A percentile compares a stretch with the other conserved stretches of the same genome.
phyloP scores from a whole-genome alignment of 1,140 invertebrate species.

The Trinorchestia longiramus region DNA sequence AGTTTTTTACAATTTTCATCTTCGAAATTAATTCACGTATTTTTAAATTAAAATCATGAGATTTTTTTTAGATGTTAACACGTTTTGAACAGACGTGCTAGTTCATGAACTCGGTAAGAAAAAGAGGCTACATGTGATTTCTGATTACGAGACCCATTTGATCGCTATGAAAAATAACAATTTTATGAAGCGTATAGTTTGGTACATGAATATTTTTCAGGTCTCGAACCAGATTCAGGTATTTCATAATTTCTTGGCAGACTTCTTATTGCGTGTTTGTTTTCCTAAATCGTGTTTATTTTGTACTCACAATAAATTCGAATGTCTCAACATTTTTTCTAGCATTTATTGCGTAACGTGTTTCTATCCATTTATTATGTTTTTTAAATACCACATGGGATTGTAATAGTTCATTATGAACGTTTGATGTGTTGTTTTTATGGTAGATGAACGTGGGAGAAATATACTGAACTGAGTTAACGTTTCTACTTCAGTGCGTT shows the following conservation, averaged over 20 bases:
- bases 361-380: too few relatives aligned
- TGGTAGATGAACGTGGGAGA: too few relatives aligned
- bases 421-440: too few relatives aligned
- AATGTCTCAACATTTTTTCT: neutral
- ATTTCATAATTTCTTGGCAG: neutral
- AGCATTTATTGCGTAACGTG: too few relatives aligned
- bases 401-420: too few relatives aligned
- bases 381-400: too few relatives aligned
- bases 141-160: neutral
- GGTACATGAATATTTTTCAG: neutral
- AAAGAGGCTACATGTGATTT: neutral
- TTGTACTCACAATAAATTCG: too few relatives aligned
- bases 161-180: neutral
- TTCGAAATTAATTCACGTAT: neutral
- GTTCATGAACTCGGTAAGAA: neutral
- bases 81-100: too few relatives aligned
- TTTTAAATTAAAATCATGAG: neutral
- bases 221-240: neutral
- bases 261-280: neutral
- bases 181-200: neutral
- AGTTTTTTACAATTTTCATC: neutral
- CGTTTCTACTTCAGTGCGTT: neutral
- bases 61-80: neutral
- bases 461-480: neutral
- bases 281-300: neutral